Evolutionary conservation across 35 echinoderm and acorn worm species (phyloP).

Genomic region (Heliocidaris tuberculata): DNA sequence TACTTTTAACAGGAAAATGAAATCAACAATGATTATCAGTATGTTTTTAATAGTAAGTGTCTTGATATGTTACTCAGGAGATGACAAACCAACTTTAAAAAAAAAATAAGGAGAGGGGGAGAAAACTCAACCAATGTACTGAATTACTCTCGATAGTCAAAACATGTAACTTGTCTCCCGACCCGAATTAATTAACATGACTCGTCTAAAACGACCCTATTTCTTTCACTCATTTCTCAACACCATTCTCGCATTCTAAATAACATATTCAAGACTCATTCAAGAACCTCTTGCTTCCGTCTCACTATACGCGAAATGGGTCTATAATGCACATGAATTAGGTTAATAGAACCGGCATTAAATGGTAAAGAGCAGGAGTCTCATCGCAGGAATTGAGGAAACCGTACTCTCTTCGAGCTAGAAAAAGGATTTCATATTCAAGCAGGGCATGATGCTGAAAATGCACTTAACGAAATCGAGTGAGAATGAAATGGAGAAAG

Average conservation of each 20-base stretch:
- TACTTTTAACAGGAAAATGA: no score
- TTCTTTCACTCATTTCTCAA: no score
- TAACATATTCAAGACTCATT: background rate
- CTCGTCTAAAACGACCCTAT: no score
- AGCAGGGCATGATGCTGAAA: background rate
- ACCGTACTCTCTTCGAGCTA: background rate
- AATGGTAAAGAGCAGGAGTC: background rate
- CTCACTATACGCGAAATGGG: background rate
- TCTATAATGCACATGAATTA: background rate
- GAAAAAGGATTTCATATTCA: background rate
- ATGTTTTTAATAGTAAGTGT: no score
- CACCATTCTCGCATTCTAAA: background rate
- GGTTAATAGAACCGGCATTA: background rate
- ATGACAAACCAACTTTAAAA: no score
- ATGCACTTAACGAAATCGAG: background rate
- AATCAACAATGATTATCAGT: no score
- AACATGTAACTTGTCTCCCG: no score
- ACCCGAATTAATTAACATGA: no score
- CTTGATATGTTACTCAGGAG: no score
- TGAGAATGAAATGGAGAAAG: background rate
- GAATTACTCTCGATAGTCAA: no score
- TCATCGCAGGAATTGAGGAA: background rate
- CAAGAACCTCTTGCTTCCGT: background rate
- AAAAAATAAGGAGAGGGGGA: no score
- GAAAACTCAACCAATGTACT: no score